Evolutionary conservation across 1,140 invertebrate genomes (phyloP).

Genomic region (Harlomillsia oculata): DNA sequence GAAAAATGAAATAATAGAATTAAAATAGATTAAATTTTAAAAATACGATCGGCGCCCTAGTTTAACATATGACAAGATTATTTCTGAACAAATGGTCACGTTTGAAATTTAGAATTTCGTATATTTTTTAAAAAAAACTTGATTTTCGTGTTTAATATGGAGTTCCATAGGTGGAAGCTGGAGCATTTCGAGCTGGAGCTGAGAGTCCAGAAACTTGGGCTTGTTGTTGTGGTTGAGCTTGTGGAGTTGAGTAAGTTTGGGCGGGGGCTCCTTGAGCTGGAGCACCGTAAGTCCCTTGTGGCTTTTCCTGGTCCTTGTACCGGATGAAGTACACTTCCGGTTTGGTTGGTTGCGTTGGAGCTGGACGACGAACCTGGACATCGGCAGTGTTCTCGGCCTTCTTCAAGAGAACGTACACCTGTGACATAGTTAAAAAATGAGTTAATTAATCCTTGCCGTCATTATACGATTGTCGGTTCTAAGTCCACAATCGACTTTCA

Average conservation of each 20-base stretch:
- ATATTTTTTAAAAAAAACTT: neutral
- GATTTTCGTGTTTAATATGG: neutral
- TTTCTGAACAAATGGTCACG: too few relatives aligned
- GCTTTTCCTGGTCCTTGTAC: slow-evolving; percentile 64
- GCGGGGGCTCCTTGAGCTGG: too few relatives aligned
- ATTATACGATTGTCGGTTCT: too few relatives aligned
- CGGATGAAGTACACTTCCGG: slow-evolving; percentile 78
- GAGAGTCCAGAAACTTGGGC: too few relatives aligned
- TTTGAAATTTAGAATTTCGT: neutral
- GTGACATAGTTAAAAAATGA: neutral
- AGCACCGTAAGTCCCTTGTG: slow-evolving; percentile 30
- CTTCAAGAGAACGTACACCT: slow-evolving; percentile 70
- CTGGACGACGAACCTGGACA: slow-evolving; percentile 58
- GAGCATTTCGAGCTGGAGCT: slow-evolving; percentile 3
- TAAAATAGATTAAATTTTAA: too few relatives aligned
- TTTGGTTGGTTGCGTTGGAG: slow-evolving; percentile 67
- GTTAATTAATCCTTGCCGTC: neutral
- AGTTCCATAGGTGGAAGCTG: neutral
- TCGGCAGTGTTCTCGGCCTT: slow-evolving; percentile 70
- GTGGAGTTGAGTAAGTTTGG: too few relatives aligned
- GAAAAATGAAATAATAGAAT: too few relatives aligned
- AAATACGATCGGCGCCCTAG: too few relatives aligned
- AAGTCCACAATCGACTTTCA: neutral
- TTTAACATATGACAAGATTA: too few relatives aligned
- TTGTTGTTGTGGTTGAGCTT: too few relatives aligned